phyloP scores from a whole-genome alignment of 2,797 vertebrate genomes.

The Notoglanidium macrostoma region DNA sequence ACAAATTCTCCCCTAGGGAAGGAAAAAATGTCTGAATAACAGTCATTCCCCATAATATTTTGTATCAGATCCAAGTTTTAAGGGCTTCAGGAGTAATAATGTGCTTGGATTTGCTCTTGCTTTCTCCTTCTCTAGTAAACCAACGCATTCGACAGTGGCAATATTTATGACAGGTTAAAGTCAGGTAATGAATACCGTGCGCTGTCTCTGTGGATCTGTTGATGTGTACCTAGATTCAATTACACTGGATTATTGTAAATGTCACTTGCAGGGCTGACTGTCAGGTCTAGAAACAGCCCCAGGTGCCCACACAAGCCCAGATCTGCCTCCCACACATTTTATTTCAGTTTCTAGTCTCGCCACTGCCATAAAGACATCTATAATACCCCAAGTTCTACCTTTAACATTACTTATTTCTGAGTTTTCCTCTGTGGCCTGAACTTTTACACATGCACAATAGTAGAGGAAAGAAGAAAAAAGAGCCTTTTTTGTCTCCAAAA shows the following conservation, averaged over 20 bases:
- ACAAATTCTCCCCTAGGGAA: not conserved
- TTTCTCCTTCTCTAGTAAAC: constrained; percentile 15
- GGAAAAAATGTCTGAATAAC: constrained; percentile 6
- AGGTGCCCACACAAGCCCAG: constrained; percentile 63
- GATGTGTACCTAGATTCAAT: constrained; percentile 52
- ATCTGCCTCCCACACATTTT: constrained; percentile 59
- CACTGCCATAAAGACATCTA: not conserved
- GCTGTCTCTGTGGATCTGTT: constrained; percentile 48
- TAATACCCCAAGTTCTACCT: not conserved
- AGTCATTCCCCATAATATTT: constrained; percentile 27
- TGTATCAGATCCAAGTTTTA: constrained; percentile 19
- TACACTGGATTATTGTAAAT: constrained; percentile 67
- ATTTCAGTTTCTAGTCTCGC: constrained; percentile 2
- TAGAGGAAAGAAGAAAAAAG: not conserved
- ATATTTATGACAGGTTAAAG: constrained; percentile 38
- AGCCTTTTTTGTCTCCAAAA: not conserved
- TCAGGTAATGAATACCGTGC: constrained; percentile 39
- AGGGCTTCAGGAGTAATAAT: constrained; percentile 42
- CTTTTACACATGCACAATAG: not conserved
- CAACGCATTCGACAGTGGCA: constrained; percentile 28
- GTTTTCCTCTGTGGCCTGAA: not conserved
- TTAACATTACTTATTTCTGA: not conserved
- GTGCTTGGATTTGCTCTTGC: not conserved
- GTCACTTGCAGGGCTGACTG: constrained; percentile 67
- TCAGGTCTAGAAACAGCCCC: constrained; percentile 62